phyloP scores from a whole-genome alignment of 2,113 vertebrate species.

The Caranx ignobilis region DNA sequence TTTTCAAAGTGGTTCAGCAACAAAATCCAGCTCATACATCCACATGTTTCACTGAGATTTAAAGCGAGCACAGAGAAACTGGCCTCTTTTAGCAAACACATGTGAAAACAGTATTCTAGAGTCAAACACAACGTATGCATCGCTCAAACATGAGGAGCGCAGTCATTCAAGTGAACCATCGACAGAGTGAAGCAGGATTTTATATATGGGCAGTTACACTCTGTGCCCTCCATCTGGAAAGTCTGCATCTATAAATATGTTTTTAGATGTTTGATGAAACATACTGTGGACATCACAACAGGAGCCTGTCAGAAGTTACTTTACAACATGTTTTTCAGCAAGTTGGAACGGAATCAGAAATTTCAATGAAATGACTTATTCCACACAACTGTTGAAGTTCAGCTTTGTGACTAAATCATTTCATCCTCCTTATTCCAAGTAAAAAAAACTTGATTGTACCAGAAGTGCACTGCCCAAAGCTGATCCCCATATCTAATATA shows the following conservation, averaged over 20 bases:
- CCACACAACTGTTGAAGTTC: background rate
- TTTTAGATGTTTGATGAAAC: background rate
- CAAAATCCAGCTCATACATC: background rate
- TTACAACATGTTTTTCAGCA: background rate
- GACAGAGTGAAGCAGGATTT: background rate
- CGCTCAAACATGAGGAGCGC: no score
- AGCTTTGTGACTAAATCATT: background rate
- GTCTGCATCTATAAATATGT: no score
- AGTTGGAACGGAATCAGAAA: background rate
- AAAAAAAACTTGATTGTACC: background rate
- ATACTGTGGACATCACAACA: background rate
- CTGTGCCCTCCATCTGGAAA: background rate
- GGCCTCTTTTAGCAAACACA: no score
- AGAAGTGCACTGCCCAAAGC: background rate
- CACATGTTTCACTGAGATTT: background rate
- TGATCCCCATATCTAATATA: slow-evolving; percentile 22
- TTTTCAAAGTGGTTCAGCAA: background rate
- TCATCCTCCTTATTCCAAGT: background rate
- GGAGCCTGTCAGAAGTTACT: background rate
- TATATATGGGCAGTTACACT: background rate
- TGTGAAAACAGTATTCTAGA: no score
- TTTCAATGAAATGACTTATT: background rate
- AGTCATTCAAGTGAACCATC: background rate
- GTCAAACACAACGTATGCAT: no score
- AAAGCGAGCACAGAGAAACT: no score